Conservation (phyloP, 2,888 invertebrate species). For the Scaptomyza reducta region DNA sequence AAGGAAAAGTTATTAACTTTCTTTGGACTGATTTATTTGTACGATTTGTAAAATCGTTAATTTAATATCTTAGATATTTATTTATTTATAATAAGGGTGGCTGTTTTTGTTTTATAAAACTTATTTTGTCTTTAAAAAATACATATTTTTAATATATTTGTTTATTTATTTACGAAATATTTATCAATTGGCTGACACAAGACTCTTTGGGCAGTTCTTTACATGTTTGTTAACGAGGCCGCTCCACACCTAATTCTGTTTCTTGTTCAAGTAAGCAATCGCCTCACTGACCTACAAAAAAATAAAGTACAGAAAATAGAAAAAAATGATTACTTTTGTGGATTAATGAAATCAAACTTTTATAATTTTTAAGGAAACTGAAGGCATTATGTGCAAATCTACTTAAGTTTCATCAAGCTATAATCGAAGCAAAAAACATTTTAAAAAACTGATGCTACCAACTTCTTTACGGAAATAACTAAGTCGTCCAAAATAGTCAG, state of each 20-base stretch:
- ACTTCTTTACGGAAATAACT: too few relatives aligned
- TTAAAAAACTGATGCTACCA: too few relatives aligned
- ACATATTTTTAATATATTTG: too few relatives aligned
- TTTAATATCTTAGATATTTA: conserved; percentile 9
- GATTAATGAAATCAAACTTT: too few relatives aligned
- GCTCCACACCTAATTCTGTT: not conserved
- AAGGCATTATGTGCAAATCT: too few relatives aligned
- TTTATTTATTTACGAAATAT: too few relatives aligned
- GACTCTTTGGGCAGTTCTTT: conserved; percentile 1
- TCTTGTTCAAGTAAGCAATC: conserved; percentile 21
- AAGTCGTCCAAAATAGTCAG: too few relatives aligned
- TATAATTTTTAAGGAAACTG: too few relatives aligned
- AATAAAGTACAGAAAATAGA: too few relatives aligned
- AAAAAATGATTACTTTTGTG: too few relatives aligned
- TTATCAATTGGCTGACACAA: conserved; percentile 6
- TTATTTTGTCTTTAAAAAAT: not conserved
- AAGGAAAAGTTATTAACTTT: not conserved
- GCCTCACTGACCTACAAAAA: conserved; percentile 51
- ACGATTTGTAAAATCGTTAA: conserved; percentile 1
- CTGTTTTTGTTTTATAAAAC: not conserved
- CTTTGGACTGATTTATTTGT: conserved; percentile 5
- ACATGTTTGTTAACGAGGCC: not conserved
- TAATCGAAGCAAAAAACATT: too few relatives aligned
- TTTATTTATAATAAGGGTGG: not conserved
- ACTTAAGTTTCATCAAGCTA: too few relatives aligned